Percentiles rank a stretch among this genome's conserved stretches.
Evolutionary conservation across 2,113 vertebrate genomes (phyloP).

Genomic region (Poeciliopsis turrubarensis): DNA sequence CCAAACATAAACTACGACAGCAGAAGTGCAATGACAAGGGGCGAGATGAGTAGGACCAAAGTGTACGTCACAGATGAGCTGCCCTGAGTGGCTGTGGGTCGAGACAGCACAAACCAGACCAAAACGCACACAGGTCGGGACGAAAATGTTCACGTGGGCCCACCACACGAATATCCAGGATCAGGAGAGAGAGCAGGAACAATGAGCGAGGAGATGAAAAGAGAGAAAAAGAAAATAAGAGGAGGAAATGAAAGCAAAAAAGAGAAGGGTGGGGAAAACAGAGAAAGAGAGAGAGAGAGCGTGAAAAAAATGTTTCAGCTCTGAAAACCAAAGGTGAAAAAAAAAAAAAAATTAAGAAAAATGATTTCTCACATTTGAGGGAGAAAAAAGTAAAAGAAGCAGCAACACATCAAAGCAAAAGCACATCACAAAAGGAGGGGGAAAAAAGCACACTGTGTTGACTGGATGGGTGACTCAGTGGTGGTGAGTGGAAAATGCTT

Average conservation of each 20-base stretch:
- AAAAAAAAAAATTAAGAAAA: constrained; percentile 36
- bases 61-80: constrained; percentile 87
- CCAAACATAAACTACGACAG: constrained; percentile 83
- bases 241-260: constrained; percentile 50
- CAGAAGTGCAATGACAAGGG: constrained; percentile 86
- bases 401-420: constrained; percentile 64
- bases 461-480: constrained; percentile 56
- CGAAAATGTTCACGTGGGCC: constrained; percentile 76
- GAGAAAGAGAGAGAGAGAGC: constrained; percentile 64
- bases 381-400: constrained; percentile 48
- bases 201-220: constrained; percentile 52
- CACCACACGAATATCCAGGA: constrained; percentile 87
- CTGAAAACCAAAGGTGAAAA: constrained; percentile 59
- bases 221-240: constrained; percentile 19
- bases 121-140: constrained; percentile 66
- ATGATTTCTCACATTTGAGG: constrained; percentile 80
- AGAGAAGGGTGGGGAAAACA: constrained; percentile 54
- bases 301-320: constrained; percentile 71
- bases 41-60: constrained; percentile 88
- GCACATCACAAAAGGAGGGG: constrained; percentile 55
- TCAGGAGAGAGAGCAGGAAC: constrained; percentile 78
- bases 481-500: constrained; percentile 62
- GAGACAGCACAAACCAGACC: constrained; percentile 74
- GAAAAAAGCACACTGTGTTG: constrained; percentile 43
- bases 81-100: constrained; percentile 85